These are phyloP conservation scores for Capitulum mitella DNA, from an alignment of 2,888 invertebrate species.

Conservation along the genomic window DNA sequence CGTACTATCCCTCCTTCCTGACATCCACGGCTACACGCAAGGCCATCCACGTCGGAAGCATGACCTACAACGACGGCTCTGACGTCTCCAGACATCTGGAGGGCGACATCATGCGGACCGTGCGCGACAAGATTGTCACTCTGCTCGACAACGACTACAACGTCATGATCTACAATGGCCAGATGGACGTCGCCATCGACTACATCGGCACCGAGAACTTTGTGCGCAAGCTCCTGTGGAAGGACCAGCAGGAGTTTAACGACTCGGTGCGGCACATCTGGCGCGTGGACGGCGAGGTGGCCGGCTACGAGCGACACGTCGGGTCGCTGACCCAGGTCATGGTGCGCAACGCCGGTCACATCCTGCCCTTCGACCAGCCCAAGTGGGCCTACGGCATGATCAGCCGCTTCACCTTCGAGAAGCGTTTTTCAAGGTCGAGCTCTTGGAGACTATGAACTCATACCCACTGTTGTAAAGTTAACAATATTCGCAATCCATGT, in stretches of 20 bases:
- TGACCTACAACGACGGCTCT: constrained; percentile 55
- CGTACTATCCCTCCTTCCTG: constrained; percentile 48
- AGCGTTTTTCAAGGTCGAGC: no score
- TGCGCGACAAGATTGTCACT: constrained; percentile 50
- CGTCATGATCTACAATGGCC: constrained; percentile 79
- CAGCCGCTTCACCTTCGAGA: constrained; percentile 56
- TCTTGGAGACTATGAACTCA: no score
- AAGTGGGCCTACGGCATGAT: constrained; percentile 68
- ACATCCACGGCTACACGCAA: constrained; percentile 57
- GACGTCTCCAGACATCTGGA: constrained; percentile 63
- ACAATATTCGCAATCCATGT: no score
- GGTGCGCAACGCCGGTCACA: constrained; percentile 71
- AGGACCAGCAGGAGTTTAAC: constrained; percentile 48
- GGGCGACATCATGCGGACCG: constrained; percentile 71
- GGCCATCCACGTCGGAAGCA: constrained; percentile 76
- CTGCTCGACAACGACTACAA: constrained; percentile 48
- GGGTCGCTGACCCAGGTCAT: constrained; percentile 65
- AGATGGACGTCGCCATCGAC: constrained; percentile 82
- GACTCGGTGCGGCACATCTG: constrained; percentile 56
- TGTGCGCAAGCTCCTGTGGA: constrained; percentile 62
- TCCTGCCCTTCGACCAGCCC: constrained; percentile 73
- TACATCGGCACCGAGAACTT: constrained; percentile 77
- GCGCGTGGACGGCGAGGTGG: constrained; percentile 55
- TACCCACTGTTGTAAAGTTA: no score
- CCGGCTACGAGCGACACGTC: constrained; percentile 65